Evolutionary conservation across 2,888 invertebrate genomes (phyloP).

Genomic region (Acanthosoma haemorrhoidale): DNA sequence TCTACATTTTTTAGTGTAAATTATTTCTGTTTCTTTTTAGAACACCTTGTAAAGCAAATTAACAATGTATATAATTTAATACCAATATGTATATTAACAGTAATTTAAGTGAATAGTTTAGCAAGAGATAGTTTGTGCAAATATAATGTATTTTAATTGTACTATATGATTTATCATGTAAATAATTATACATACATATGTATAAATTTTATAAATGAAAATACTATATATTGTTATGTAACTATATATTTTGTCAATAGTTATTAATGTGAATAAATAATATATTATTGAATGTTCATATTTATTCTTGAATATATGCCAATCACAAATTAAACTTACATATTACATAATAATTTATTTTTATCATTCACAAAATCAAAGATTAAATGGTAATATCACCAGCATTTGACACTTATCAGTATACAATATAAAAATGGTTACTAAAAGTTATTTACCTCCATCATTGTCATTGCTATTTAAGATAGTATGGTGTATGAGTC

Average conservation of each 20-base stretch:
- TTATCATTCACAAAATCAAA: too few relatives aligned
- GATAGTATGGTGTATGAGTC: too few relatives aligned
- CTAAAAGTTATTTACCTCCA: too few relatives aligned
- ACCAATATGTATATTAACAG: slow-evolving; percentile 25
- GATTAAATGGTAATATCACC: too few relatives aligned
- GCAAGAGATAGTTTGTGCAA: slow-evolving; percentile 16
- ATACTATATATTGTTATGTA: slow-evolving; percentile 5
- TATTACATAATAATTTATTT: too few relatives aligned
- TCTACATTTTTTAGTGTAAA: too few relatives aligned
- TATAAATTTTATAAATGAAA: slow-evolving; percentile 16
- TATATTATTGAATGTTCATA: slow-evolving; percentile 15
- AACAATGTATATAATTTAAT: slow-evolving; percentile 18
- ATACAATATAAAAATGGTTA: too few relatives aligned
- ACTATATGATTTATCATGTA: slow-evolving; percentile 20
- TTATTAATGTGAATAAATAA: slow-evolving; percentile 29
- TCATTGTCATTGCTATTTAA: too few relatives aligned
- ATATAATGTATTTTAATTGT: slow-evolving; percentile 24
- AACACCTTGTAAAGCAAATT: neutral
- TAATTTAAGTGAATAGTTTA: slow-evolving; percentile 10
- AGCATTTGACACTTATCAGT: too few relatives aligned
- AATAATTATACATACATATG: slow-evolving; percentile 15
- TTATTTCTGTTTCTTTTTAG: neutral
- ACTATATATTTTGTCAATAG: neutral
- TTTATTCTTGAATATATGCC: slow-evolving; percentile 5
- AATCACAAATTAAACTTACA: neutral